phyloP scores from a whole-genome alignment of 1,140 invertebrate species.

The Nixonia krombeini region DNA sequence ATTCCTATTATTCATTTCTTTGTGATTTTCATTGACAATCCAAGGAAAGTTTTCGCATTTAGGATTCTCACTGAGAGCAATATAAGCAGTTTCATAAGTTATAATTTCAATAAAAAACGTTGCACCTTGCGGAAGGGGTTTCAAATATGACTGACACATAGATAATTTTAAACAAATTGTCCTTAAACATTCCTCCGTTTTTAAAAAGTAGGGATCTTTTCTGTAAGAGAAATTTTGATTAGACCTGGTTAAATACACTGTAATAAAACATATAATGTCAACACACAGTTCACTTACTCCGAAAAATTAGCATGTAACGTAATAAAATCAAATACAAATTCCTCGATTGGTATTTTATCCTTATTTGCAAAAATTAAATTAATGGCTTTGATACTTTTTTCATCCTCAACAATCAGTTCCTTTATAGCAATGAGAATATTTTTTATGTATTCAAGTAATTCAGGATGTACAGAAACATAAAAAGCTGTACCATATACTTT shows the following conservation, averaged over 20 bases:
- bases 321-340: constrained; percentile 74
- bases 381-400: constrained; percentile 64
- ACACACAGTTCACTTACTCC: constrained; percentile 58
- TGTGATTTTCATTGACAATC: constrained; percentile 58
- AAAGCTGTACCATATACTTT: constrained; percentile 74
- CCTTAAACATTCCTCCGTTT: constrained; percentile 74
- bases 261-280: constrained; percentile 8
- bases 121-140: constrained; percentile 68
- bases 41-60: constrained; percentile 73
- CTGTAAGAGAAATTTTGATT: constrained; percentile 38
- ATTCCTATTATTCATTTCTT: constrained; percentile 44
- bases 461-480: constrained; percentile 74
- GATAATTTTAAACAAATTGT: constrained; percentile 74
- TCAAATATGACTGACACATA: constrained; percentile 66
- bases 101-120: constrained; percentile 74
- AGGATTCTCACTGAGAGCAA: constrained; percentile 68
- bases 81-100: constrained; percentile 72
- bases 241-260: constrained; percentile 1
- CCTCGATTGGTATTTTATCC: constrained; percentile 64
- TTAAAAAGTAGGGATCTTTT: constrained; percentile 74
- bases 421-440: constrained; percentile 69
- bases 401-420: constrained; percentile 66
- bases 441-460: constrained; percentile 75
- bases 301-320: constrained; percentile 41
- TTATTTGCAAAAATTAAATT: constrained; percentile 66